These are phyloP conservation scores for Dryas iulia DNA, from an alignment of 1,140 invertebrate species.

Conservation along the genomic window DNA sequence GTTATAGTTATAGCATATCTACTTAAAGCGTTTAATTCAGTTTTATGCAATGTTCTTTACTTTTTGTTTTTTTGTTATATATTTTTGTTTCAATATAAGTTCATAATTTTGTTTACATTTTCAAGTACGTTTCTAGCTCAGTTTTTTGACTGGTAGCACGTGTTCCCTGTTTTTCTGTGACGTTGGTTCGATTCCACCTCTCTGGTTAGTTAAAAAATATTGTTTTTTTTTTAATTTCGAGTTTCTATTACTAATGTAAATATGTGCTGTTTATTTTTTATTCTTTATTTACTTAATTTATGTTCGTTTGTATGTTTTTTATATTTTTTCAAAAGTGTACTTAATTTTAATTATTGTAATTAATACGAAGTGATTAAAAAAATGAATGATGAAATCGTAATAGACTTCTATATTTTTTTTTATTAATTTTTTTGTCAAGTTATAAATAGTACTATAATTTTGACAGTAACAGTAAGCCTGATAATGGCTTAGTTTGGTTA, in stretches of 20 bases:
- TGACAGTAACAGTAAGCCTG: background rate
- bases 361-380: too few species aligned
- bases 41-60: background rate
- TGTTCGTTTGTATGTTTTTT: too few species aligned
- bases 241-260: background rate
- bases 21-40: background rate
- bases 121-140: background rate
- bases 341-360: background rate
- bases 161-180: slow-evolving; percentile 7
- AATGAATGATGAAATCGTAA: background rate
- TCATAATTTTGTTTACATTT: background rate
- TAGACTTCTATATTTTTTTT: slow-evolving; percentile 33
- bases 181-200: slow-evolving; percentile 20
- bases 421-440: slow-evolving; percentile 12
- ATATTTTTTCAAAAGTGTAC: background rate
- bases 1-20: background rate
- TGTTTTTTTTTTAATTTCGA: background rate
- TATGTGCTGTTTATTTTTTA: background rate
- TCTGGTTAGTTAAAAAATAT: background rate
- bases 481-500: slow-evolving; percentile 9
- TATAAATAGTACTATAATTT: slow-evolving; percentile 34
- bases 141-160: slow-evolving; percentile 9
- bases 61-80: background rate
- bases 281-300: too few species aligned
- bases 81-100: background rate